Conservation (phyloP, 2,113 vertebrate species). For the Ctenodactylus gundi region DNA sequence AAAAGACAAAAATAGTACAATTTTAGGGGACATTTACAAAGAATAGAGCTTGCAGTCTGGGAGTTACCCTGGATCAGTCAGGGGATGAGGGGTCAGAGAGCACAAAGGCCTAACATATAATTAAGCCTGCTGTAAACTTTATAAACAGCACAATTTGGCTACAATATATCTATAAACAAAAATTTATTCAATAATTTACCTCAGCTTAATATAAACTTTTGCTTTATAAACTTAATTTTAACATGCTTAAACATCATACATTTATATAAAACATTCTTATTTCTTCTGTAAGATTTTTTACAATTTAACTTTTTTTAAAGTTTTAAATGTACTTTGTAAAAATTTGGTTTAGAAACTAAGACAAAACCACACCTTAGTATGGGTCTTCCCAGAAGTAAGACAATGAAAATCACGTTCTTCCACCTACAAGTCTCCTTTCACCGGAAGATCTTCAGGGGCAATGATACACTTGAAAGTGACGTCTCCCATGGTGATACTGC, state of each 20-base stretch:
- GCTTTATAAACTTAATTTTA: not conserved
- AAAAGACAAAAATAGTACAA: not conserved
- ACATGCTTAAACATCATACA: not conserved
- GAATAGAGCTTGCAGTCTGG: not conserved
- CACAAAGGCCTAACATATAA: not conserved
- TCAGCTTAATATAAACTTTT: not conserved
- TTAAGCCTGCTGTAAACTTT: not conserved
- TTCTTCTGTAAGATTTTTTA: not conserved
- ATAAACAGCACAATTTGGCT: not conserved
- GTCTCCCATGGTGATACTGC: rapidly evolving
- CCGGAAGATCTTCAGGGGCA: not conserved
- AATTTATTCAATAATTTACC: not conserved
- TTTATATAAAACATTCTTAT: not conserved
- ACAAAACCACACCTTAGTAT: not conserved
- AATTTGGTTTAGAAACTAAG: not conserved
- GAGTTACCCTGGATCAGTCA: not conserved
- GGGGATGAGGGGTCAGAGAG: not conserved
- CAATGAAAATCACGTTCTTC: not conserved
- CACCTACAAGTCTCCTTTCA: not conserved
- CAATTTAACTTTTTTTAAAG: not conserved
- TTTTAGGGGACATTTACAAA: not conserved
- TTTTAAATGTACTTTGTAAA: not conserved
- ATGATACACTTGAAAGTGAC: not conserved
- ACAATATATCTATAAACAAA: not conserved
- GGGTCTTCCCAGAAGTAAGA: not conserved